These are phyloP conservation scores for Oxyura jamaicensis DNA, from an alignment of 2,113 vertebrate species.

Conservation along the genomic window DNA sequence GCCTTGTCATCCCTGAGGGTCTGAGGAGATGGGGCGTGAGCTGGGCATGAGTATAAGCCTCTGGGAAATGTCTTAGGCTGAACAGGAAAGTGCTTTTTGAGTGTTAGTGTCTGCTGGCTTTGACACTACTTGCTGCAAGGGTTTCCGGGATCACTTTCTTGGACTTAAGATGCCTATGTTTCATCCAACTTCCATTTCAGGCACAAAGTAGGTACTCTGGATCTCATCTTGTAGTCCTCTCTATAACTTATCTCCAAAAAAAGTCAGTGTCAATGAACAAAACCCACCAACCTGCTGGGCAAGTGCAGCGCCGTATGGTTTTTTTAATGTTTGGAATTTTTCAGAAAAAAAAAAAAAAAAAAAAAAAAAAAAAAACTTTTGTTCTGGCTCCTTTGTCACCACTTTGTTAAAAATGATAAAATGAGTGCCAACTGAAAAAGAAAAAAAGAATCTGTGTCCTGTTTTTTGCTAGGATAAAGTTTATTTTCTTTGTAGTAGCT, in stretches of 20 bases:
- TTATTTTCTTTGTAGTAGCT: too few relatives aligned
- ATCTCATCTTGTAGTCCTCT: background rate
- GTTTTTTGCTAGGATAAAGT: too few relatives aligned
- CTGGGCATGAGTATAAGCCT: background rate
- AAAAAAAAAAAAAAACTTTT: background rate
- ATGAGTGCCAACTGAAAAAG: background rate
- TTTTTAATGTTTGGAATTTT: background rate
- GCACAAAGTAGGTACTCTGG: background rate
- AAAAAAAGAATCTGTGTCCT: background rate
- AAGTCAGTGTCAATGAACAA: background rate
- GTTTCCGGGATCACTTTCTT: slow-evolving; percentile 6
- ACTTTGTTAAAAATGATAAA: background rate
- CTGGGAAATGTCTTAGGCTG: background rate
- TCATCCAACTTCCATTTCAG: slow-evolving; percentile 15
- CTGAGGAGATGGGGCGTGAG: fast-evolving
- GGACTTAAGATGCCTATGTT: background rate
- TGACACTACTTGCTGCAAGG: background rate
- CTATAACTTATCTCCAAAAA: background rate
- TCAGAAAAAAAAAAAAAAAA: background rate
- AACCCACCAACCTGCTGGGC: slow-evolving; percentile 30
- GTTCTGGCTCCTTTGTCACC: background rate
- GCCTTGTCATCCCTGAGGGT: background rate
- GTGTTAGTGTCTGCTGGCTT: background rate
- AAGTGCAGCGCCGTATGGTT: background rate
- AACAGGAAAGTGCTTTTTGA: background rate